A percentile compares a stretch with the other conserved stretches of the same genome.
Conservation (phyloP, 1,140 invertebrate genomes). For the Drosophila truncata region DNA sequence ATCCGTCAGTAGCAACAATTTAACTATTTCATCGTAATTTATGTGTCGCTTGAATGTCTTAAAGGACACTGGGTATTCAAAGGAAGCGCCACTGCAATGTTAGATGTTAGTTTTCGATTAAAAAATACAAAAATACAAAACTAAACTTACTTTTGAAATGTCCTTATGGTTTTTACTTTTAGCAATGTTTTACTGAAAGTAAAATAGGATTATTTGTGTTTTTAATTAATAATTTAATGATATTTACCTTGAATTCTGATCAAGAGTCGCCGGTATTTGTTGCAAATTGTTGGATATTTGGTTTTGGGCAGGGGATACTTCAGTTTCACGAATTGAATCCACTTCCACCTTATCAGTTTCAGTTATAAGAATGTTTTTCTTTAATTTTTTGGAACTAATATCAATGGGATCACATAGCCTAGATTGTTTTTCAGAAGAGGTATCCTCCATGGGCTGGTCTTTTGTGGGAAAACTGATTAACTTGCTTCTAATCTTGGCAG, state of each 20-base stretch:
- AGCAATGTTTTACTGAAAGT: not conserved
- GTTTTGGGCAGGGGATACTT: not conserved
- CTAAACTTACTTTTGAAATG: not conserved
- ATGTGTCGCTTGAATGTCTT: constrained; percentile 2
- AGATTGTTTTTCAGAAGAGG: not conserved
- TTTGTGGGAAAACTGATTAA: constrained; percentile 23
- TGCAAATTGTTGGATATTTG: not conserved
- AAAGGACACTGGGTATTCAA: constrained; percentile 5
- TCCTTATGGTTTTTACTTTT: not conserved
- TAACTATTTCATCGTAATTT: constrained; percentile 11
- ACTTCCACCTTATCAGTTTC: not conserved
- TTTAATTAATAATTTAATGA: not conserved
- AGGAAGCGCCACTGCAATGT: not conserved
- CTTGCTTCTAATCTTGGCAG: constrained; percentile 14
- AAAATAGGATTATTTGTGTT: not conserved
- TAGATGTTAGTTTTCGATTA: not conserved
- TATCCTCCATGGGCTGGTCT: not conserved
- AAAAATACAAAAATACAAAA: fast-evolving
- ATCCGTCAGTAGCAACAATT: not conserved
- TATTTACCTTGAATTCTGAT: not conserved
- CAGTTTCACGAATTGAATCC: not conserved
- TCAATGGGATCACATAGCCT: no score
- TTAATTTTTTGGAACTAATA: not conserved
- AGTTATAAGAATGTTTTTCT: not conserved
- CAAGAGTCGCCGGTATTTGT: not conserved